Conservation (phyloP, 2,113 vertebrate genomes). For the Oxyura jamaicensis region DNA sequence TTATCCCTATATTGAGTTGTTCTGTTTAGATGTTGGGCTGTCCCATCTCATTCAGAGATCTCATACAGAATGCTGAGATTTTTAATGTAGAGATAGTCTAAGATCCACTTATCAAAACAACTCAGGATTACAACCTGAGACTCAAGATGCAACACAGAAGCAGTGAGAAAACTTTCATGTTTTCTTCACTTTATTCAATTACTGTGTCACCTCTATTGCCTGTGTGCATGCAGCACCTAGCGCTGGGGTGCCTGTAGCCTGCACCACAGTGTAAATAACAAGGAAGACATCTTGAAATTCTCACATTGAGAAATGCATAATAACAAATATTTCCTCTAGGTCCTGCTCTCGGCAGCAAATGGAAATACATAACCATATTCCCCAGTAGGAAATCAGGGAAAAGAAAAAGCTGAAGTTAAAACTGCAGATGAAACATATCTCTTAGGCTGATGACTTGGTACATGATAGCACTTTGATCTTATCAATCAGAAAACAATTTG, state of each 20-base stretch:
- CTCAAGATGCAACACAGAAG: neutral
- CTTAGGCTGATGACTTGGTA: neutral
- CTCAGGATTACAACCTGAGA: neutral
- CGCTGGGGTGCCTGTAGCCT: neutral
- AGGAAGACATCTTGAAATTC: neutral
- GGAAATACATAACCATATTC: neutral
- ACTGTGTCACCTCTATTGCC: neutral
- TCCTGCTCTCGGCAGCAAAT: neutral
- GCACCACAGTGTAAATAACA: neutral
- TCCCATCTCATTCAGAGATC: neutral
- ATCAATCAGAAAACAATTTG: slow-evolving; percentile 36
- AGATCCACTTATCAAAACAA: neutral
- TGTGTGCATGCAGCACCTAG: neutral
- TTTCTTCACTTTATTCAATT: neutral
- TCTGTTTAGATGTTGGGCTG: neutral
- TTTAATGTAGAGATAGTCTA: neutral
- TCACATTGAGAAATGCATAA: neutral
- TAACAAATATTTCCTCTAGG: neutral
- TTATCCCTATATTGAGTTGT: neutral
- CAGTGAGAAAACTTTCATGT: neutral
- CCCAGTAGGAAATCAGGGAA: neutral
- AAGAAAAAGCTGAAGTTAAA: neutral
- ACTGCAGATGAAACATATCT: neutral
- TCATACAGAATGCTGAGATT: neutral
- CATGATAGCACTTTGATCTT: slow-evolving; percentile 23